phyloP scores from a whole-genome alignment of 2,113 vertebrate genomes.

The Rissa tridactyla region DNA sequence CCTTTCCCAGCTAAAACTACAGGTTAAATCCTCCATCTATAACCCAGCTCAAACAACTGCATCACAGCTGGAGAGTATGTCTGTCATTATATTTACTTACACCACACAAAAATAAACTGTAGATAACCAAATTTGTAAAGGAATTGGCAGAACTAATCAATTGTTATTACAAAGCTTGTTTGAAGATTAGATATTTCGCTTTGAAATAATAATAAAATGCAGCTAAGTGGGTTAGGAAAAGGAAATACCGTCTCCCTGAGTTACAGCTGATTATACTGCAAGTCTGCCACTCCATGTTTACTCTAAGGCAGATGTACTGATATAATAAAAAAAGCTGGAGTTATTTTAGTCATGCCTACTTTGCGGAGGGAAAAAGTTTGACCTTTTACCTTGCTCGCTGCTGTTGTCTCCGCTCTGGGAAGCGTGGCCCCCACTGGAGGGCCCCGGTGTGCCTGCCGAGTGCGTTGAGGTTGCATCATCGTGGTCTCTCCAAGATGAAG shows the following conservation, averaged over 20 bases:
- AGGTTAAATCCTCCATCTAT: constrained; percentile 34
- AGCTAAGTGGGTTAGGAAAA: constrained; percentile 68
- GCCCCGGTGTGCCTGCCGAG: constrained; percentile 97
- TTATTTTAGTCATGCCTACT: constrained; percentile 75
- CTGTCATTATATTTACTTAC: constrained; percentile 63
- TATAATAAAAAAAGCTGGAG: constrained; percentile 68
- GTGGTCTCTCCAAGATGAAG: constrained; percentile 99
- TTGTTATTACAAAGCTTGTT: constrained; percentile 74
- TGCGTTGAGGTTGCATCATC: constrained; percentile 98
- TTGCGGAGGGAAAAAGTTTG: constrained; percentile 69
- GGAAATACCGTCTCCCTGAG: constrained; percentile 65
- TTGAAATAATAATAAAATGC: constrained; percentile 68
- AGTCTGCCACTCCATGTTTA: constrained; percentile 67
- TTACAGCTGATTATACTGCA: constrained; percentile 58
- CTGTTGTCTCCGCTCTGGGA: constrained; percentile 99
- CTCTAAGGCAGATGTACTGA: constrained; percentile 68
- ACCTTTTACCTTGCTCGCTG: constrained; percentile 98
- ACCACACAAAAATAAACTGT: constrained; percentile 66
- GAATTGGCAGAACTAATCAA: constrained; percentile 80
- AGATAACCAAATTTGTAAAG: constrained; percentile 79
- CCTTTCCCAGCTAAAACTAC: not conserved
- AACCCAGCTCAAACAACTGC: constrained; percentile 17
- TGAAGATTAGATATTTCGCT: constrained; percentile 71
- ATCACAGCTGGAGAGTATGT: constrained; percentile 38
- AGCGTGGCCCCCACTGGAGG: constrained; percentile 97